Evolutionary conservation across 2,113 vertebrate species (phyloP), one percentile per base, ranked within the genome.

Genomic region (Mesitornis unicolor): DNA sequence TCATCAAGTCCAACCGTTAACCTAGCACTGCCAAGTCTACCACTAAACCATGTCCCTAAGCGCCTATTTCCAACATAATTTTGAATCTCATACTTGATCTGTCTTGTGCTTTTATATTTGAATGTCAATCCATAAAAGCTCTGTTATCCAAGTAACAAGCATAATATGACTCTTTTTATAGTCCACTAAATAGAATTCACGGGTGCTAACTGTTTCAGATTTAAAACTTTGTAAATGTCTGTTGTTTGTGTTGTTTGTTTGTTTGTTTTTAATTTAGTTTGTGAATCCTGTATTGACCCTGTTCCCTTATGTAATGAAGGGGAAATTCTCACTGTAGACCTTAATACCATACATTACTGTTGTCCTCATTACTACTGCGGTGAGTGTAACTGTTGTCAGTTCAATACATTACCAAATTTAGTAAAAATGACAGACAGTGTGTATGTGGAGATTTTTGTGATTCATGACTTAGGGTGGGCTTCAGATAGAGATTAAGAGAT

Each of bases 361-460:
- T 99, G 99, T 96, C 99, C 99, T 54, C 98, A 87, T 85, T 99
- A 99, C 97, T 98, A 99, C 47, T 99, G 99, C 11, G 99, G 99
- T 99, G 98, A 98, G 98, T 96, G 16, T 74, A 84, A 56, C 24
- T 54, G 64, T 24, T 79, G 13, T 61, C n/a, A 43, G 71, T 61
- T 64, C 5, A 22, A 7, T 26, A 12, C 2, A 0, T 31, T 50
- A 57, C 21, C 14, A 45, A 28, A 73, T 64, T 24, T 35, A 48
- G 14, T 43, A 36, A 83, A 86, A 47, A n/a, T 53, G 3, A 26
- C 29, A 50, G 29, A 28, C 9, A 3, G 13, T 75, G 24, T 75
- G 10, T 15, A 12, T 38, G 48, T 33, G 33, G 5, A 35, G 25
- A 33, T 65, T 65, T 60, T 14, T 65, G 65, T 43, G 17, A 22